Percentiles rank a stretch among this genome's conserved stretches.
Conservation (phyloP, 2,113 vertebrate genomes). For the Theristicus caerulescens region DNA sequence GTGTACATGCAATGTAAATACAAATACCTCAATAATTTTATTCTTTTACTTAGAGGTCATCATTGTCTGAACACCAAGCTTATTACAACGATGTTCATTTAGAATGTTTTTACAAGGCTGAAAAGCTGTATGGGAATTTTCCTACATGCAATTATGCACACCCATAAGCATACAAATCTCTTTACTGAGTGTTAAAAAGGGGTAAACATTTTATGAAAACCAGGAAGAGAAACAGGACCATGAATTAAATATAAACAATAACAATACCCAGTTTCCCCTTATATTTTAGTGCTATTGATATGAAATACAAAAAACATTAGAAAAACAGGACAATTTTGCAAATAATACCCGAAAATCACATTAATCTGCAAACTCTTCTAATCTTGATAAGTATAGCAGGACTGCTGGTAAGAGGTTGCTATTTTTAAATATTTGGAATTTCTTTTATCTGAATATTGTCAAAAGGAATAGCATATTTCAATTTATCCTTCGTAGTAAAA, state of each 20-base stretch:
- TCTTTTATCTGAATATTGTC: not conserved
- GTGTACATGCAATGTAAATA: not conserved
- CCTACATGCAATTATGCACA: not conserved
- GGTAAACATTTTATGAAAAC: not conserved
- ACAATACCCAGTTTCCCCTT: not conserved
- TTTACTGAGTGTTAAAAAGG: not conserved
- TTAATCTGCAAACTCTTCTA: not conserved
- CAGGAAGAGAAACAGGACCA: not conserved
- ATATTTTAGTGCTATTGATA: constrained; percentile 30
- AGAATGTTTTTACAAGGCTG: not conserved
- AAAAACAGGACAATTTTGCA: not conserved
- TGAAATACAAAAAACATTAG: not conserved
- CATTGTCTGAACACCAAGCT: not conserved
- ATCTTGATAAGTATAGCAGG: not conserved
- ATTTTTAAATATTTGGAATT: not conserved
- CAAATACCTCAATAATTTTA: not conserved
- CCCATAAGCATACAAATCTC: not conserved
- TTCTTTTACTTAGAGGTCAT: not conserved
- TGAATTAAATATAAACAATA: not conserved
- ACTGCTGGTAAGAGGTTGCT: not conserved
- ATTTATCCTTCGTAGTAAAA: not conserved
- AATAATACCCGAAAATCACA: not conserved
- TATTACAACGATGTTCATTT: not conserved
- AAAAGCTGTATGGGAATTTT: not conserved
- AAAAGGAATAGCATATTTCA: not conserved